Percentiles rank a stretch among this genome's conserved stretches.
phyloP scores from a whole-genome alignment of 2,797 vertebrate species.

The Australoheros facetus region DNA sequence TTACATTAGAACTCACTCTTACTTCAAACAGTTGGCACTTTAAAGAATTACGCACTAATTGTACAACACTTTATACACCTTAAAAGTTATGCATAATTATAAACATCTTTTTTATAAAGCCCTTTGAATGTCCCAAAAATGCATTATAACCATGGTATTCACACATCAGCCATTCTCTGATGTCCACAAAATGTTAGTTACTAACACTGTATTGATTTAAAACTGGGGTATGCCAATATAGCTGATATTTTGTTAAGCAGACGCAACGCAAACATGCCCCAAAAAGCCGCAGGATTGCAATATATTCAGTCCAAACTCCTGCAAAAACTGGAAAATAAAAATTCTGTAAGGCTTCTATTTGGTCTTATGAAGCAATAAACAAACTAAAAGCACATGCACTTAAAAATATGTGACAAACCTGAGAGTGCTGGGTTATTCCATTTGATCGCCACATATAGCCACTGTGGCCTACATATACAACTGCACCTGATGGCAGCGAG shows the following conservation, averaged over 20 bases:
- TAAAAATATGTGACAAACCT: not conserved
- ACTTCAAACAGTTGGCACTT: not conserved
- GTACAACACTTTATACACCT: not conserved
- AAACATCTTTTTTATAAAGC: not conserved
- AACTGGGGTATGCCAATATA: slow-evolving; percentile 18
- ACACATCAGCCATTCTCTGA: not conserved
- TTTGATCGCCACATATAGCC: not conserved
- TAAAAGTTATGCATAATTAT: not conserved
- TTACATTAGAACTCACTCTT: not conserved
- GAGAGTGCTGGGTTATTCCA: not conserved
- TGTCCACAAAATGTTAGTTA: not conserved
- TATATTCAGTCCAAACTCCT: not conserved
- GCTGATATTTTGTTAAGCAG: slow-evolving; percentile 1
- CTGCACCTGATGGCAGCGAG: slow-evolving; percentile 65
- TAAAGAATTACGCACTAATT: not conserved
- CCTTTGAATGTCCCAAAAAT: too few relatives aligned
- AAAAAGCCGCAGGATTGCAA: not conserved
- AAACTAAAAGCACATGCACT: not conserved
- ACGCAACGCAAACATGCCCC: not conserved
- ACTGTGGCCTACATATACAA: slow-evolving; percentile 40
- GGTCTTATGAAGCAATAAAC: not conserved
- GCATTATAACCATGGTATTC: not conserved
- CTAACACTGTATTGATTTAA: not conserved
- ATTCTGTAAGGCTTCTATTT: not conserved
- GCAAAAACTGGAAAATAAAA: not conserved